These are phyloP conservation scores for Parnassius smintheus DNA, from an alignment of 2,888 invertebrate genomes.

Conservation along the genomic window DNA sequence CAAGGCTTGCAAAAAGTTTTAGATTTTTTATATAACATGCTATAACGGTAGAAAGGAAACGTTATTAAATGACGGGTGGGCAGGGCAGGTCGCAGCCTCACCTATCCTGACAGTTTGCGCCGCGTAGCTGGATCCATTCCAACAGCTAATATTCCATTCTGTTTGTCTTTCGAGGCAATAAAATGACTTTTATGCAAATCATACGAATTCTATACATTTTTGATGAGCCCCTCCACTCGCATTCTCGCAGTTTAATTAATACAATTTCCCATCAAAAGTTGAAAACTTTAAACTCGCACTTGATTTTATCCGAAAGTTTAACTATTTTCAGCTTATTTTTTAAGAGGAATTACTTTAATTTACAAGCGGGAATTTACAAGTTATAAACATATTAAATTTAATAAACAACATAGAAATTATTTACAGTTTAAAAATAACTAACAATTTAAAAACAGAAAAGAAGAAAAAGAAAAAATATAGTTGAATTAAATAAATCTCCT, in stretches of 20 bases:
- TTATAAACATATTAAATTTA: no score
- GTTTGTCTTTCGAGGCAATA: conserved; percentile 80
- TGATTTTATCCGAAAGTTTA: conserved; percentile 13
- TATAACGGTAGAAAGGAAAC: conserved; percentile 10
- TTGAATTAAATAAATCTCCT: no score
- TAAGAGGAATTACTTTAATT: no score
- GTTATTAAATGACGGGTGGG: conserved; percentile 19
- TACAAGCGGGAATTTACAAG: no score
- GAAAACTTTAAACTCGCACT: conserved; percentile 14
- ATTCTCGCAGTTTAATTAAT: conserved; percentile 74
- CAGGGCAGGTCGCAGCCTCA: conserved; percentile 10
- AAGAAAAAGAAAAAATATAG: no score
- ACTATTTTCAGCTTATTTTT: no score
- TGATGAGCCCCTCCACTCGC: conserved; percentile 71
- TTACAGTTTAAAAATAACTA: no score
- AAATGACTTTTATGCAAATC: conserved; percentile 82
- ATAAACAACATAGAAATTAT: no score
- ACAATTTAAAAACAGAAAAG: no score
- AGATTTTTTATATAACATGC: background rate
- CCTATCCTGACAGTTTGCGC: conserved; percentile 32
- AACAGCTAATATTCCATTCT: conserved; percentile 77
- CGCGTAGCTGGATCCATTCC: conserved; percentile 68
- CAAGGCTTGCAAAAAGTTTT: background rate
- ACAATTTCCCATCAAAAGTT: conserved; percentile 68
- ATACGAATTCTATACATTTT: conserved; percentile 81